These are phyloP conservation scores for Drosophila miranda DNA, from an alignment of 1,140 invertebrate species.

Conservation along the genomic window DNA sequence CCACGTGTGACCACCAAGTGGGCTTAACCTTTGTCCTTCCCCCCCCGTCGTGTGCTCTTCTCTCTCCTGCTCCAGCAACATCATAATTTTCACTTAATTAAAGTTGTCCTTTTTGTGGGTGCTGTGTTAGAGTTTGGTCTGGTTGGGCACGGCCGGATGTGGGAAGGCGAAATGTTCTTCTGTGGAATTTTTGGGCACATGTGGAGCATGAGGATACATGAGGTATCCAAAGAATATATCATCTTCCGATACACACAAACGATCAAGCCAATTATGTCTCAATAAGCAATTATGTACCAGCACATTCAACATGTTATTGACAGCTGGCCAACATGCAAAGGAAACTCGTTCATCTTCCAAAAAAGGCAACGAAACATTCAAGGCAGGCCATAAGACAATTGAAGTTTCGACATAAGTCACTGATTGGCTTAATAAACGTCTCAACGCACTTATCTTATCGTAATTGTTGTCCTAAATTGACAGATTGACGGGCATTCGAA, in stretches of 20 bases:
- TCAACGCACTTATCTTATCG: slow-evolving; percentile 15
- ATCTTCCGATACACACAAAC: too few relatives aligned
- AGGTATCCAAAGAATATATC: too few relatives aligned
- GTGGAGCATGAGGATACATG: too few relatives aligned
- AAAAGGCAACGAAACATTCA: too few relatives aligned
- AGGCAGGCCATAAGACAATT: slow-evolving; percentile 29
- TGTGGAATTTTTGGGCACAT: neutral
- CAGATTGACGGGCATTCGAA: slow-evolving; percentile 38
- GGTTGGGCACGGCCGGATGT: too few relatives aligned
- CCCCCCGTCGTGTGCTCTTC: neutral
- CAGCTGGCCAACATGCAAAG: too few relatives aligned
- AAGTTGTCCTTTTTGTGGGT: slow-evolving; percentile 50
- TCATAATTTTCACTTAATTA: slow-evolving; percentile 69
- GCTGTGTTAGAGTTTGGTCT: slow-evolving; percentile 31
- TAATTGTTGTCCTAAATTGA: slow-evolving; percentile 45
- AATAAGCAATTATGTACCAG: too few relatives aligned
- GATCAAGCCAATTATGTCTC: too few relatives aligned
- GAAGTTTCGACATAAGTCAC: slow-evolving; percentile 23
- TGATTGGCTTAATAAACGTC: slow-evolving; percentile 41
- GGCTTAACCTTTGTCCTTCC: slow-evolving; percentile 1
- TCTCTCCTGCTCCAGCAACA: slow-evolving; percentile 6
- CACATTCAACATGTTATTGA: too few relatives aligned
- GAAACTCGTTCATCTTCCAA: too few relatives aligned
- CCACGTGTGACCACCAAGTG: slow-evolving; percentile 55
- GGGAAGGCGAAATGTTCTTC: too few relatives aligned